These are phyloP conservation scores for Hydrophis major DNA, from an alignment of 2,797 vertebrate genomes.

Conservation along the genomic window DNA sequence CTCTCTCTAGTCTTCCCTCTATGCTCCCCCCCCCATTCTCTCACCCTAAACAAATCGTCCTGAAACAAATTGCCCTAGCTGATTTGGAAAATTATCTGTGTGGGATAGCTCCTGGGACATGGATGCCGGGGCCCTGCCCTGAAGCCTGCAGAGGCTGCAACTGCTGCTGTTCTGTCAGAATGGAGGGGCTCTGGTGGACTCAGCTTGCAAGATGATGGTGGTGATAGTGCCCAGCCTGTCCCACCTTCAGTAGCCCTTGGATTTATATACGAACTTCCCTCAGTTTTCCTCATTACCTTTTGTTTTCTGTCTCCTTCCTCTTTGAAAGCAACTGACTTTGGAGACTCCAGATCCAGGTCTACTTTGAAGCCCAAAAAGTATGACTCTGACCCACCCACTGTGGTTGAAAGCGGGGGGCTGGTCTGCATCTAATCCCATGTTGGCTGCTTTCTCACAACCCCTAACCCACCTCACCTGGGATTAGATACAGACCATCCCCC, in stretches of 20 bases:
- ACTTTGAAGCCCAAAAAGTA: background rate
- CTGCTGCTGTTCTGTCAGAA: background rate
- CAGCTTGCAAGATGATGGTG: background rate
- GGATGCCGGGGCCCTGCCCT: background rate
- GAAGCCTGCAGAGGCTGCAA: background rate
- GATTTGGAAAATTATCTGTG: background rate
- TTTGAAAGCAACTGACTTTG: background rate
- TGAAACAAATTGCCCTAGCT: background rate
- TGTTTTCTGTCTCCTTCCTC: background rate
- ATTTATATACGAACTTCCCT: background rate
- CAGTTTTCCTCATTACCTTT: background rate
- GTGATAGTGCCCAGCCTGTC: rapidly evolving
- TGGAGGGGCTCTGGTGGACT: background rate
- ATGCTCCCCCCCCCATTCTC: background rate
- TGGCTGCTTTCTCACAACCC: background rate
- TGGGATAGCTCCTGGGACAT: background rate
- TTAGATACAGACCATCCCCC: background rate
- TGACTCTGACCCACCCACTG: background rate
- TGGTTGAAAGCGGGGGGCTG: background rate
- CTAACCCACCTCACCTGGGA: background rate
- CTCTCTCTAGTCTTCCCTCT: background rate
- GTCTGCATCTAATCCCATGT: background rate
- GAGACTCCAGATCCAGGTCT: background rate
- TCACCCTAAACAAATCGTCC: background rate
- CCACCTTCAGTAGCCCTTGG: background rate